Conservation (phyloP, 2,888 invertebrate species). For the Cremastinae sp. region DNA sequence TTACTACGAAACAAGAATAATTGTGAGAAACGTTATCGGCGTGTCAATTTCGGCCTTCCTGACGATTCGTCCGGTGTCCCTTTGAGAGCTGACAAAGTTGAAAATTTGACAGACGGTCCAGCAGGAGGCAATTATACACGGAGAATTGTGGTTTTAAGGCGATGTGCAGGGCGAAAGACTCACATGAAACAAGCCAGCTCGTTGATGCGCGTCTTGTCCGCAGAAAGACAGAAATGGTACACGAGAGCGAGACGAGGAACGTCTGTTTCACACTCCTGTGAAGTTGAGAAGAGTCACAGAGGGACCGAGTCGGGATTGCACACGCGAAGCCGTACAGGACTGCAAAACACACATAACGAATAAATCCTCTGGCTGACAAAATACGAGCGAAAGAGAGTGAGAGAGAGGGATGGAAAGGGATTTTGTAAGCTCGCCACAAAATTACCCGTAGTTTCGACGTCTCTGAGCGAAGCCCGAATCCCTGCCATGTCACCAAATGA, state of each 20-base stretch:
- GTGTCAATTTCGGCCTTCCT: conserved; percentile 11
- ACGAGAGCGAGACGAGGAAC: conserved; percentile 47
- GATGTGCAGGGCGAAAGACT: conserved; percentile 43
- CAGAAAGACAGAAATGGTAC: conserved; percentile 67
- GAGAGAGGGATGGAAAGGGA: conserved; percentile 28
- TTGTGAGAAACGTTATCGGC: no score
- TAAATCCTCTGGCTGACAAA: conserved; percentile 35
- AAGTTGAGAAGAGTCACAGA: conserved; percentile 63
- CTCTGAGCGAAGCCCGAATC: conserved; percentile 19
- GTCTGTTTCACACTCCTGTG: conserved; percentile 69
- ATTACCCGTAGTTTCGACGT: conserved; percentile 43
- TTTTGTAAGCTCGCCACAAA: conserved; percentile 47
- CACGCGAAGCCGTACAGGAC: conserved; percentile 56
- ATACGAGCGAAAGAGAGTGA: conserved; percentile 19
- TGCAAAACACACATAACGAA: conserved; percentile 1
- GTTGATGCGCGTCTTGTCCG: conserved; percentile 11
- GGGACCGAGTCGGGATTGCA: conserved; percentile 31
- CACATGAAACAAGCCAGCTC: neutral
- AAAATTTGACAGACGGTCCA: conserved; percentile 56
- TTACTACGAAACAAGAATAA: no score
- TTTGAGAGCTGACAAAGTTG: conserved; percentile 61
- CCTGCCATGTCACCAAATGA: conserved; percentile 31
- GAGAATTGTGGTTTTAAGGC: conserved; percentile 61
- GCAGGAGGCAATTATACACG: conserved; percentile 65
- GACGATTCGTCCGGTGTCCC: conserved; percentile 24